Percentiles rank a stretch among this genome's conserved stretches.
Evolutionary conservation across 1,140 invertebrate genomes (phyloP).

Genomic region (Helicorthomorpha holstii): DNA sequence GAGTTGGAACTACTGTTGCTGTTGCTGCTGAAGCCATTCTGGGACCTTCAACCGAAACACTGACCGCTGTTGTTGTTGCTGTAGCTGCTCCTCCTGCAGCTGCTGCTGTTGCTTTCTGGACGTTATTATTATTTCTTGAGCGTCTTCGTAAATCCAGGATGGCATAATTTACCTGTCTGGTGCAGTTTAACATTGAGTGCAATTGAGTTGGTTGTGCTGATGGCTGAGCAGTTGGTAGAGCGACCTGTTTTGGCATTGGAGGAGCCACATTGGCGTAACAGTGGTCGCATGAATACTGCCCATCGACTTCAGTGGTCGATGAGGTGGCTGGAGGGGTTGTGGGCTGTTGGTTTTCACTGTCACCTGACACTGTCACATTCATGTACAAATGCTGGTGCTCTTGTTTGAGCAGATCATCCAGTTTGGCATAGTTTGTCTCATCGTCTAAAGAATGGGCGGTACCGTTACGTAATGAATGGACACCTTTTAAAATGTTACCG

Average conservation of each 20-base stretch:
- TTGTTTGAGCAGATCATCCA: conserved; percentile 23
- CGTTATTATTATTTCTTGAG: not conserved
- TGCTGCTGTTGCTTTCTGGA: too few species aligned
- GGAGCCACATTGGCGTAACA: conserved; percentile 12
- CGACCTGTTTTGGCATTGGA: conserved; percentile 8
- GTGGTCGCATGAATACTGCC: conserved; percentile 12
- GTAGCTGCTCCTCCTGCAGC: not conserved
- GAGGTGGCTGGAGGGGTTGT: not conserved
- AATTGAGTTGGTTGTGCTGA: not conserved
- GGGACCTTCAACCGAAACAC: not conserved
- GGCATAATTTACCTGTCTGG: conserved; percentile 47
- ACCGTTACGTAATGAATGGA: too few species aligned
- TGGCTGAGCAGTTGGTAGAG: conserved; percentile 5
- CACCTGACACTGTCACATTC: conserved; percentile 39
- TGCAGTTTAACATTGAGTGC: not conserved
- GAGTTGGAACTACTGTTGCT: conserved; percentile 20
- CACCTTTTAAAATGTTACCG: too few species aligned
- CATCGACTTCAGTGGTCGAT: conserved; percentile 9
- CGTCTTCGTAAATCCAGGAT: conserved; percentile 47
- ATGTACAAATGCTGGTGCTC: conserved; percentile 37
- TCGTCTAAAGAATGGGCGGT: conserved; percentile 20
- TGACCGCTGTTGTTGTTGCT: too few species aligned
- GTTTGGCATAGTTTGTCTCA: conserved; percentile 31
- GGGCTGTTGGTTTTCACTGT: conserved; percentile 15
- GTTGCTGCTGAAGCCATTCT: conserved; percentile 4